These are phyloP conservation scores for Erythrolamprus reginae DNA, from an alignment of 2,113 vertebrate species.

Conservation along the genomic window DNA sequence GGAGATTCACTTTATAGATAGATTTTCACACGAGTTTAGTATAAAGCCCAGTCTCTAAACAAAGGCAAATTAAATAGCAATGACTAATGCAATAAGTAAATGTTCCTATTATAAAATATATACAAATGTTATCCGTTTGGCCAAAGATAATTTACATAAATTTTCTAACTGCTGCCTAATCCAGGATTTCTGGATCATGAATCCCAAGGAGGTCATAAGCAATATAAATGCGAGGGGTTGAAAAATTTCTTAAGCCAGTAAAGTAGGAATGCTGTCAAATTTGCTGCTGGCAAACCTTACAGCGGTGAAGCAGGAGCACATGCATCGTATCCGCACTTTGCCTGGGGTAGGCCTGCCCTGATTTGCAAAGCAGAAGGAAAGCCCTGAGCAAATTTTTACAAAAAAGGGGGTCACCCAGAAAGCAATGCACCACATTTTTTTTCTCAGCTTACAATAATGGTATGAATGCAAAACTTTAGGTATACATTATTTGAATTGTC, in stretches of 20 bases:
- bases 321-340: not conserved
- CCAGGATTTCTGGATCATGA: not conserved
- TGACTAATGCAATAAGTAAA: not conserved
- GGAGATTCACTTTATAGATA: not conserved
- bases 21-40: not conserved
- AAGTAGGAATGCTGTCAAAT: not conserved
- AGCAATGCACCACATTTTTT: too few species aligned
- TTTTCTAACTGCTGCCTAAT: not conserved
- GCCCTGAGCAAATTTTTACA: not conserved
- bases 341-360: not conserved
- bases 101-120: not conserved
- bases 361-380: not conserved
- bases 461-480: too few species aligned
- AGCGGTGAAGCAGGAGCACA: not conserved
- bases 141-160: not conserved
- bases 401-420: too few species aligned
- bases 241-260: not conserved
- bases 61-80: not conserved
- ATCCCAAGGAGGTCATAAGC: not conserved
- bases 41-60: not conserved
- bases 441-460: too few species aligned
- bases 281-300: not conserved
- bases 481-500: too few species aligned
- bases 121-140: not conserved
- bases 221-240: not conserved